Evolutionary conservation across 1,140 invertebrate genomes (phyloP).

Genomic region (Platyscapa corneri): DNA sequence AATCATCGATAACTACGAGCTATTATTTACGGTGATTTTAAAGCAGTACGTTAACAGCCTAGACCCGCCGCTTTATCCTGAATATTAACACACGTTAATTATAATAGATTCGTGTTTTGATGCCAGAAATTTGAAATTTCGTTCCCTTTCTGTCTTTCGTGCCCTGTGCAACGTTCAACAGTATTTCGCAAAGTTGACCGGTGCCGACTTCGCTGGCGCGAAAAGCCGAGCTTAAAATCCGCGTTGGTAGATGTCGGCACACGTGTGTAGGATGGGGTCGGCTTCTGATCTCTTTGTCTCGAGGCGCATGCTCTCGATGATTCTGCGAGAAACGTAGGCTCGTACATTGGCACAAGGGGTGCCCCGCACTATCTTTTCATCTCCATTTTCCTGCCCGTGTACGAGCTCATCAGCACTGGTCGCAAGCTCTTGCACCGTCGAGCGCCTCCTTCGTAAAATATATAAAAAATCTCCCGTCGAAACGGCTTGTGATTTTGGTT

Average conservation of each 20-base stretch:
- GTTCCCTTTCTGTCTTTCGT: too few relatives aligned
- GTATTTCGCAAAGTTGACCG: background rate
- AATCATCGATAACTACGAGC: too few relatives aligned
- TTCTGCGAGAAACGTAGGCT: slow-evolving; percentile 3
- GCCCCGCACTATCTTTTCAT: too few relatives aligned
- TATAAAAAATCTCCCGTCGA: too few relatives aligned
- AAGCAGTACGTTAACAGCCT: too few relatives aligned
- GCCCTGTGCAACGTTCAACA: too few relatives aligned
- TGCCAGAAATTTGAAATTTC: background rate
- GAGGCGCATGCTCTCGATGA: slow-evolving; percentile 19
- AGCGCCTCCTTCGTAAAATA: too few relatives aligned
- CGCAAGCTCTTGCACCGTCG: too few relatives aligned
- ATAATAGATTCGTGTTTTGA: background rate
- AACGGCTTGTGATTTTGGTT: too few relatives aligned
- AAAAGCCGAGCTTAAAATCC: background rate
- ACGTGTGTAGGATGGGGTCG: background rate
- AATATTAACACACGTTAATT: background rate
- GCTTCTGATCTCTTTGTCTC: background rate
- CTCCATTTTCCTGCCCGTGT: too few relatives aligned
- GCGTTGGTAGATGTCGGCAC: slow-evolving; percentile 29
- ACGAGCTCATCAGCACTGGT: too few relatives aligned
- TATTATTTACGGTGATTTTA: background rate
- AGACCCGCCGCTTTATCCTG: background rate
- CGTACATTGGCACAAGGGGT: background rate
- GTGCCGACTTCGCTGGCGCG: background rate